Conservation (phyloP, 2,888 invertebrate genomes). For the Tipula unca region DNA sequence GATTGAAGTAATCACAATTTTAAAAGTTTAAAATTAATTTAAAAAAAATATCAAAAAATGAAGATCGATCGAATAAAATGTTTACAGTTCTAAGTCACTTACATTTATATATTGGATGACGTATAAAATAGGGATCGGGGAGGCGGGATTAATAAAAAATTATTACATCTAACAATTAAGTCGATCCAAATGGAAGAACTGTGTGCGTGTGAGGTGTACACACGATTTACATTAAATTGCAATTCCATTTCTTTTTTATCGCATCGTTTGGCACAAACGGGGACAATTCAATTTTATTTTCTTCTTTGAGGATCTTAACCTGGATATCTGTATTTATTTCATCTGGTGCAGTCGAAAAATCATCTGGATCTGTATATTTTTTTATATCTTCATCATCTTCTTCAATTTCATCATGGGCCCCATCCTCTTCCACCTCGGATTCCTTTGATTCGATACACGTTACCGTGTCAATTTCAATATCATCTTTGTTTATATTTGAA, state of each 20-base stretch:
- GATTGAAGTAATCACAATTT: background rate
- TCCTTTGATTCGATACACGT: background rate
- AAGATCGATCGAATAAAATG: background rate
- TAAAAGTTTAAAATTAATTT: background rate
- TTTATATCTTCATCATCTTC: background rate
- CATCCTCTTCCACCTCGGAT: background rate
- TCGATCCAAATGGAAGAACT: background rate
- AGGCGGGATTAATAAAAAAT: background rate
- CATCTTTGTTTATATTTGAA: slow-evolving; percentile 20
- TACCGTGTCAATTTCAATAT: slow-evolving; percentile 22
- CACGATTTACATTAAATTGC: background rate
- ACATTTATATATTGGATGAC: background rate
- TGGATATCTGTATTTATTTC: background rate
- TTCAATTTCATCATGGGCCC: background rate
- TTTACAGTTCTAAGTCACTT: background rate
- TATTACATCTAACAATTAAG: background rate
- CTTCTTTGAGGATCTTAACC: background rate
- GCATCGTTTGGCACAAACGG: background rate
- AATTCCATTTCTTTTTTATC: background rate
- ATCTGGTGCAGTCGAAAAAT: background rate
- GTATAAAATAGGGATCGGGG: background rate
- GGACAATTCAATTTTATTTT: background rate
- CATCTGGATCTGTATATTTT: background rate
- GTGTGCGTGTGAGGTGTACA: background rate
- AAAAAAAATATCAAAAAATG: background rate